Evolutionary conservation across 2,113 vertebrate species (phyloP), one percentile per base, ranked within the genome.

Genomic region (Apodemus speciosus): DNA sequence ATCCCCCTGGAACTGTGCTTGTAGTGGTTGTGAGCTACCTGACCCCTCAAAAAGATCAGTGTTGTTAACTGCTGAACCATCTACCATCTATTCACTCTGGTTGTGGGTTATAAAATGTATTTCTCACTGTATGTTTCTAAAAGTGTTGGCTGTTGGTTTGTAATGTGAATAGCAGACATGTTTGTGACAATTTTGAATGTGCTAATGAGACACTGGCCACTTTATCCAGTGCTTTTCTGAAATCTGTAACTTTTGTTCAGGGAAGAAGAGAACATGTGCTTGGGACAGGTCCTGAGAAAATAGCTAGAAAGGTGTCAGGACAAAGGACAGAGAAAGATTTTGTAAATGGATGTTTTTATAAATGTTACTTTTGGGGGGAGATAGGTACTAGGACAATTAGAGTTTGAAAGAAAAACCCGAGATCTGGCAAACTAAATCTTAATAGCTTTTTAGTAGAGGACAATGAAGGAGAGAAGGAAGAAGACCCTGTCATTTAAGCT

Each of bases 181-280:
- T 90, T 88, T 91, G 72, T 71, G 88, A 51, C 27, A 43, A 46
- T 32, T 88, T 60, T 91, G 69, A 49, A 89, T 35, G 53, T 85
- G 40, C 38, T 66, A 40, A n/a, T 46, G 53, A 83, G 53, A 77
- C 23, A n/a, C 53, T 68, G 13, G 77, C 40, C 58, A 64, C 64
- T 38, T 15, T n/a, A 38, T 20, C 21, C 18, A 13, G 38, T 87
- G n/a, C n/a, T 73, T 95, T 94, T 9, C 30, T 49, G 10, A 90
- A 85, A n/a, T 69, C 30, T 25, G 2, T 7, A 73, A 27, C 49
- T 62, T 79, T 81, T 88, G 83, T 21, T 38, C 23, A 38, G 32
- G 13, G 43, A 49, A 53, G 40, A 53, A 51, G 40, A 68, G 30
- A 20, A 40, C 30, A 3, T n/a, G 32, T 43, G 18, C 32, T 15